These are phyloP conservation scores for Chironomus riparius DNA, from an alignment of 2,888 invertebrate genomes.

Conservation along the genomic window DNA sequence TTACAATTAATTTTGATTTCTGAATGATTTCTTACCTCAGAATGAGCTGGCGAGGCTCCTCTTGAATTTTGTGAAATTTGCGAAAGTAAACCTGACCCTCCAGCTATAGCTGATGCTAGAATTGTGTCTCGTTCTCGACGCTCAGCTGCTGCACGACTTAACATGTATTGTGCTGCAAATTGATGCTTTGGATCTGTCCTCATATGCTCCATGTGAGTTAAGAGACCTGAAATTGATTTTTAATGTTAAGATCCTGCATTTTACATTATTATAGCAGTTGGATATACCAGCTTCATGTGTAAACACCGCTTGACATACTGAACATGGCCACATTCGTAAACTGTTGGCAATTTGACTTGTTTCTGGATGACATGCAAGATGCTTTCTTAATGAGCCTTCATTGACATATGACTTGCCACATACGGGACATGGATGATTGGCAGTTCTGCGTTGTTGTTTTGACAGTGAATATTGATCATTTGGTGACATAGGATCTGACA, in stretches of 20 bases:
- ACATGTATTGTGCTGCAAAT: constrained; percentile 88
- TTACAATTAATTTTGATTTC: background rate
- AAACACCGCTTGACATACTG: constrained; percentile 90
- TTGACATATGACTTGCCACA: constrained; percentile 94
- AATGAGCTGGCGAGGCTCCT: constrained; percentile 77
- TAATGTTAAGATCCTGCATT: background rate
- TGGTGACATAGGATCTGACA: constrained; percentile 42
- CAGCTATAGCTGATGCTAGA: constrained; percentile 54
- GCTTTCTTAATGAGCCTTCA: constrained; percentile 85
- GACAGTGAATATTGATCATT: constrained; percentile 56
- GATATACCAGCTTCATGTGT: constrained; percentile 92
- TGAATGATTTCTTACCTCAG: constrained; percentile 45
- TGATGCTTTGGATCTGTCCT: constrained; percentile 94
- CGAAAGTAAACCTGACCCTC: constrained; percentile 50
- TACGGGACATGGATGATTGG: constrained; percentile 90
- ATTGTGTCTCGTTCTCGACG: constrained; percentile 72
- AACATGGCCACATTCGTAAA: constrained; percentile 92
- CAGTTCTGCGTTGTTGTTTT: constrained; percentile 71
- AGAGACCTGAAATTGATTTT: constrained; percentile 48
- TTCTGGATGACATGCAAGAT: constrained; percentile 88
- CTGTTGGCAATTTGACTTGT: constrained; percentile 77
- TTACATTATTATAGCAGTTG: no score
- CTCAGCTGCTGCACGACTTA: constrained; percentile 84
- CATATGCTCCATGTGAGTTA: constrained; percentile 95
- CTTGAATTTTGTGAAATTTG: constrained; percentile 48